Evolutionary conservation across 1,140 invertebrate genomes (phyloP).

Genomic region (Drosophila oshimai): DNA sequence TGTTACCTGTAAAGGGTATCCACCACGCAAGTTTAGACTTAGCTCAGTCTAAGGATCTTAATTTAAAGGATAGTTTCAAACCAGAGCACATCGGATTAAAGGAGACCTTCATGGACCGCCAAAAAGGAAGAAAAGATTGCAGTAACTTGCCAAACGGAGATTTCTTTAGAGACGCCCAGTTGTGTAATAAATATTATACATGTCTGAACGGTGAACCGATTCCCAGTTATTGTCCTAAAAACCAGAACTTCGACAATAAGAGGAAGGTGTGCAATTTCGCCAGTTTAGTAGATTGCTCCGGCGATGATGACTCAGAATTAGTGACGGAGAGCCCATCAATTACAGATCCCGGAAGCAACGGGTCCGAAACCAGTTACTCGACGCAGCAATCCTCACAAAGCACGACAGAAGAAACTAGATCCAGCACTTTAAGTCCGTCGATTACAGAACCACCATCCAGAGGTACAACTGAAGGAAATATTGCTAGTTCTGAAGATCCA

Average conservation of each 20-base stretch:
- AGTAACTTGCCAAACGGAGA: conserved; percentile 26
- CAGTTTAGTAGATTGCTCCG: conserved; percentile 42
- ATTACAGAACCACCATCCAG: no score
- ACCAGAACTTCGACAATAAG: conserved; percentile 47
- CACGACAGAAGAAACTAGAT: no score
- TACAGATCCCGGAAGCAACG: no score
- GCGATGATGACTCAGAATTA: neutral
- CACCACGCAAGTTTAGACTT: no score
- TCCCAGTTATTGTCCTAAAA: conserved; percentile 24
- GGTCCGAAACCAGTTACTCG: no score
- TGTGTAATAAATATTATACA: conserved; percentile 42
- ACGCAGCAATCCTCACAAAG: no score
- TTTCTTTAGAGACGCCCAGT: conserved; percentile 22
- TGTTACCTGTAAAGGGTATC: no score
- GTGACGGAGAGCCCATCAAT: no score
- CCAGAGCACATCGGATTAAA: neutral
- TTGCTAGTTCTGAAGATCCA: neutral
- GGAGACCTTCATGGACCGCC: neutral
- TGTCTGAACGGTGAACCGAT: conserved; percentile 34
- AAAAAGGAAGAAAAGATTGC: neutral
- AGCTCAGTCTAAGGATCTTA: no score
- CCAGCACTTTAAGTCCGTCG: no score
- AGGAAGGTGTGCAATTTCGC: conserved; percentile 57
- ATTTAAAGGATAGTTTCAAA: no score
- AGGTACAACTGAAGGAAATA: neutral